Conservation (phyloP, 2,888 invertebrate species). For the Drosophila barbarae region DNA sequence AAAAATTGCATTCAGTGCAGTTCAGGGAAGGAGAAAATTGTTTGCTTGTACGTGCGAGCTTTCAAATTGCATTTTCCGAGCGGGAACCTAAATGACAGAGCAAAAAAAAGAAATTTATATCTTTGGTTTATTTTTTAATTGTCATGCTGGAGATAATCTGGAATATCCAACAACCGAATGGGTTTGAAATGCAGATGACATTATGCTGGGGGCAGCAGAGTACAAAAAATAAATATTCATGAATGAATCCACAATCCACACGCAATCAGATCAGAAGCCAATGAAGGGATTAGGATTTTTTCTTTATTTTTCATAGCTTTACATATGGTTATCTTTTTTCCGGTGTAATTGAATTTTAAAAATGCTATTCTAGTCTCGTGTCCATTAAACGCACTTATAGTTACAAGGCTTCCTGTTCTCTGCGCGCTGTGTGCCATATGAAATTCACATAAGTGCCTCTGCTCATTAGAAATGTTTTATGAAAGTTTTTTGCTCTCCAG, state of each 20-base stretch:
- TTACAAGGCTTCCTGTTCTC: slow-evolving; percentile 11
- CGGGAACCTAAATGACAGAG: slow-evolving; percentile 15
- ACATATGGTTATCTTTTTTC: neutral
- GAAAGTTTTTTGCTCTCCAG: slow-evolving; percentile 24
- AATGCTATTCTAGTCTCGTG: slow-evolving; percentile 1
- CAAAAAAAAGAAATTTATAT: neutral
- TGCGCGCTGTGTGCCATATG: slow-evolving; percentile 8
- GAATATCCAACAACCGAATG: neutral
- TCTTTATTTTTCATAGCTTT: neutral
- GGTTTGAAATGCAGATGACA: slow-evolving; percentile 6
- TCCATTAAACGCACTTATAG: slow-evolving; percentile 17
- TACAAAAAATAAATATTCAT: neutral
- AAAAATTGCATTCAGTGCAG: slow-evolving; percentile 7
- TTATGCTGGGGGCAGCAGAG: neutral
- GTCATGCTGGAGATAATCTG: slow-evolving; percentile 6
- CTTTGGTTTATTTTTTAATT: slow-evolving; percentile 20
- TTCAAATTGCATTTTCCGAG: slow-evolving; percentile 13
- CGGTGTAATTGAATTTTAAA: slow-evolving; percentile 22
- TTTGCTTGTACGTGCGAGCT: slow-evolving; percentile 12
- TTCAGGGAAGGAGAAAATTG: slow-evolving; percentile 18
- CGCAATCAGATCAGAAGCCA: slow-evolving; percentile 1
- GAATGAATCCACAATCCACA: neutral
- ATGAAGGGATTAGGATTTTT: neutral
- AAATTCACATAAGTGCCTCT: slow-evolving; percentile 41
- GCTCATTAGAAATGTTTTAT: slow-evolving; percentile 25